Base-by-base conservation (phyloP, 2,113 vertebrate species). In the Eolophus roseicapilla region DNA sequence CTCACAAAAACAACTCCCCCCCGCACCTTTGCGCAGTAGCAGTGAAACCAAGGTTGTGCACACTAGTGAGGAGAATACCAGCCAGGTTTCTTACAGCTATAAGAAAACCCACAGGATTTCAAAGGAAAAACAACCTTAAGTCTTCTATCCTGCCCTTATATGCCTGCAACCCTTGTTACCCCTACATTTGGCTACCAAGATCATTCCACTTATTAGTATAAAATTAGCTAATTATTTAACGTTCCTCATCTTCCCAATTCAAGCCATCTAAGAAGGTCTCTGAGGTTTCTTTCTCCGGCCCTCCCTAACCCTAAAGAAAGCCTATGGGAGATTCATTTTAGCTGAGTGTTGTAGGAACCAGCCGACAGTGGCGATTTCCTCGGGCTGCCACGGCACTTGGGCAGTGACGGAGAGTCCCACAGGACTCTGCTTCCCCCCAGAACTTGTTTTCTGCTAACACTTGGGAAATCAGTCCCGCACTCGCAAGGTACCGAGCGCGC, bases 21-120 rank as follows among this genome's bases (percentile, higher is more conserved):
- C 11, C 7, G 5, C n/a, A 9, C 4, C 37, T 49, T 69, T 35
- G 43, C 0, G 0, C 53, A 29, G 35, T 1, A 63, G 37, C 63
- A 81, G 28, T 35, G 41, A 82, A 84, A 75, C 70, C 31, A 55
- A 67, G 46, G 43, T 24, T 91, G 28, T 35, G 39, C n/a, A 41
- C 27, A 6, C 27, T 28, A 31, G 7, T 5, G 13, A 62, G 15
- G 21, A 55, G 21, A 17, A 20, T 7, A 28, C 13, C 24, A 18
- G 68, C 33, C 43, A 75, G 37, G 21, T 39, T 85, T 68, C 71
- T 78, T 35, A 35, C 3, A 65, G 33, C 35, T 73, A 7, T 44
- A 68, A 39, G 50, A 74, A 79, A 75, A 29, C 10, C 62, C 24
- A 21, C 10, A 53, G 24, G 13, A 65, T 84, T 53, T 35, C 52